Percentiles rank a stretch among this genome's conserved stretches.
Conservation (phyloP, 2,113 vertebrate species). For the Euleptes europaea region DNA sequence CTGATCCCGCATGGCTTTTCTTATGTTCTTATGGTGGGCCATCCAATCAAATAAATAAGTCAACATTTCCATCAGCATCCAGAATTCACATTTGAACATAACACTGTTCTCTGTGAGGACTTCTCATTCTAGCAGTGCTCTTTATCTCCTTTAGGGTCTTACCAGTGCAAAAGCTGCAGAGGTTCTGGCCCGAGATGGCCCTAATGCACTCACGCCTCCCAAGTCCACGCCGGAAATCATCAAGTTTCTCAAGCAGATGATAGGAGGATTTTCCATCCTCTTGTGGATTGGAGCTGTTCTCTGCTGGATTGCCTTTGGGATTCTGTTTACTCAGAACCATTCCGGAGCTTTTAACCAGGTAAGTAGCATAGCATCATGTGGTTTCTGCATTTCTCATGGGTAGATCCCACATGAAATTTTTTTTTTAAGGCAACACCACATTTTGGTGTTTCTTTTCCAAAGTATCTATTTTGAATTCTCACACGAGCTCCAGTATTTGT, state of each 20-base stretch:
- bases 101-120: too few relatives aligned
- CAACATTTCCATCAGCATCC: not conserved
- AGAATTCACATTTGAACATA: not conserved
- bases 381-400: not conserved
- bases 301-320: conserved; percentile 79
- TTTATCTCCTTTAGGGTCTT: conserved; percentile 73
- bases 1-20: too few relatives aligned
- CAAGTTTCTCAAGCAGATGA: conserved; percentile 82
- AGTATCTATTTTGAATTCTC: too few relatives aligned
- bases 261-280: conserved; percentile 82
- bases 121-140: fast-evolving
- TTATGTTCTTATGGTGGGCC: too few relatives aligned
- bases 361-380: conserved; percentile 40
- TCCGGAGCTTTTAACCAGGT: conserved; percentile 71
- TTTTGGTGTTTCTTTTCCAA: not conserved
- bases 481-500: not conserved
- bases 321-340: conserved; percentile 60
- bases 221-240: conserved; percentile 77
- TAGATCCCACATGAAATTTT: not conserved
- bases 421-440: too few relatives aligned
- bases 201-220: conserved; percentile 78
- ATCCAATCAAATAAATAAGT: too few relatives aligned
- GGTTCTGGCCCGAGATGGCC: conserved; percentile 75
- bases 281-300: conserved; percentile 79
- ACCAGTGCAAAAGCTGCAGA: conserved; percentile 74